Conservation (phyloP, 2,113 vertebrate species). For the Leiothrix lutea region DNA sequence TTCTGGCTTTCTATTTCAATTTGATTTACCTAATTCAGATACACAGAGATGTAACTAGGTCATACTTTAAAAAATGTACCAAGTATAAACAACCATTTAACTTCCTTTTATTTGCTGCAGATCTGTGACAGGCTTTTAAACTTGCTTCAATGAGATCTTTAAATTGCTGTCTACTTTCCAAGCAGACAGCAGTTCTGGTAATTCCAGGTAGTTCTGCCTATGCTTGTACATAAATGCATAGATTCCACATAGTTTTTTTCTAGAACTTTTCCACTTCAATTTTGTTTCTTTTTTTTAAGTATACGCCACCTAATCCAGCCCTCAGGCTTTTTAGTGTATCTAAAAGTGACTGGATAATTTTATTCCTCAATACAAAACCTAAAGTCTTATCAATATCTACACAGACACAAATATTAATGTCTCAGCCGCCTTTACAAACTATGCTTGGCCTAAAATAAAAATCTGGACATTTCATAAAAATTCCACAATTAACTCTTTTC, state of each 20-base stretch:
- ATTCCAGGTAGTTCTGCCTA: background rate
- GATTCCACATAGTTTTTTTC: background rate
- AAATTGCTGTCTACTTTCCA: constrained; percentile 57
- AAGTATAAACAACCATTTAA: constrained; percentile 1
- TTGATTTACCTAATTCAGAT: background rate
- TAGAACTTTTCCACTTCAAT: background rate
- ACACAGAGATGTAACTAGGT: background rate
- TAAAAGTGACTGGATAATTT: background rate
- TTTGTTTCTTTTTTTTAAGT: background rate
- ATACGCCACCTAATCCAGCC: background rate
- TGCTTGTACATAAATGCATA: background rate
- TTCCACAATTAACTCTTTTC: background rate
- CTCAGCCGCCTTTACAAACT: background rate
- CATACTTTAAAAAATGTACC: background rate
- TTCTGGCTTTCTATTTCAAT: constrained; percentile 16
- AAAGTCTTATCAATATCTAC: background rate
- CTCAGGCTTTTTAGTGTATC: background rate
- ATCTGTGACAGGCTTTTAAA: constrained; percentile 61
- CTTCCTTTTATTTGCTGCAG: constrained; percentile 64
- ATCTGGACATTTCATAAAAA: background rate
- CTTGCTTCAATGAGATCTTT: constrained; percentile 56
- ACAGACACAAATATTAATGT: background rate
- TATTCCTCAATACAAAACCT: background rate
- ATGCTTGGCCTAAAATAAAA: background rate
- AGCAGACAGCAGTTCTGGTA: background rate